phyloP scores from a whole-genome alignment of 2,888 invertebrate species.

The Malthinus flaveolus region DNA sequence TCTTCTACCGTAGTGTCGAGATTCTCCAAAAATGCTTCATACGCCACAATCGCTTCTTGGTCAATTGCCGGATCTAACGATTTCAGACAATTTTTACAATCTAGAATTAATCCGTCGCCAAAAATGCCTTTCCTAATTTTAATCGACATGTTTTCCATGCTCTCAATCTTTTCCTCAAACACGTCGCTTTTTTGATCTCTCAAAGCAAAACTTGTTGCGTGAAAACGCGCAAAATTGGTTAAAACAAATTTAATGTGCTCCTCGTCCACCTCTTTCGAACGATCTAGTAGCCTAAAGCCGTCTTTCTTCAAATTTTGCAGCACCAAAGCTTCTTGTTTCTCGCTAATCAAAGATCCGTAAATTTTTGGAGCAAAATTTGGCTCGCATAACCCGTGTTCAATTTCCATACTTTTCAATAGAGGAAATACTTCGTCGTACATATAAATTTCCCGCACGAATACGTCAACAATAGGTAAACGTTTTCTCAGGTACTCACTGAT shows the following conservation, averaged over 20 bases:
- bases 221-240: slow-evolving; percentile 43
- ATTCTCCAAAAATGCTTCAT: slow-evolving; percentile 2
- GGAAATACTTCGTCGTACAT: slow-evolving; percentile 32
- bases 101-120: background rate
- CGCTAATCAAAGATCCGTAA: slow-evolving; percentile 17
- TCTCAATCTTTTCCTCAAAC: background rate
- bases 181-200: slow-evolving; percentile 36
- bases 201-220: slow-evolving; percentile 42
- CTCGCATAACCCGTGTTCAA: slow-evolving; percentile 16
- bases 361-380: slow-evolving; percentile 26
- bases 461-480: slow-evolving; percentile 14
- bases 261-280: slow-evolving; percentile 37
- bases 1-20: background rate
- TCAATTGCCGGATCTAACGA: background rate
- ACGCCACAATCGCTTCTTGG: no score
- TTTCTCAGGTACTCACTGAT: no score
- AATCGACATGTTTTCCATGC: background rate
- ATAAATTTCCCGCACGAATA: slow-evolving; percentile 31
- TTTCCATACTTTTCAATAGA: slow-evolving; percentile 24
- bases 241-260: slow-evolving; percentile 40
- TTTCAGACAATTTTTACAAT: background rate
- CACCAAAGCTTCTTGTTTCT: slow-evolving; percentile 33
- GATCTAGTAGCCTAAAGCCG: slow-evolving; percentile 39
- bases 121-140: background rate
- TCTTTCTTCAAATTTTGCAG: slow-evolving; percentile 39